phyloP scores from a whole-genome alignment of 2,113 vertebrate genomes.

The Callithrix jacchus region DNA sequence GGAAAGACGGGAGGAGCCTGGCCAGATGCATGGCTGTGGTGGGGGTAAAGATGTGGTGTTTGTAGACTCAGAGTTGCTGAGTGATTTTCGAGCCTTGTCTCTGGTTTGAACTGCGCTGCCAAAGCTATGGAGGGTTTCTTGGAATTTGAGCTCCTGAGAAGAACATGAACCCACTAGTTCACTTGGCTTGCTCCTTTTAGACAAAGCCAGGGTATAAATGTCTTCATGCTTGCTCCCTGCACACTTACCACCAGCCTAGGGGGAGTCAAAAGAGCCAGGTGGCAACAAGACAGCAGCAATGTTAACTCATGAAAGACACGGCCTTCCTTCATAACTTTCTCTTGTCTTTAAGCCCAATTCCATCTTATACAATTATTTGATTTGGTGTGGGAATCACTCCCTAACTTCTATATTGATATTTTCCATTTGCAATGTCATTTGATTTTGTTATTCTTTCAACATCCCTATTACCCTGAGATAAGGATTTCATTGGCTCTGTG shows the following conservation, averaged over 20 bases:
- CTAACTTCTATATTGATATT: background rate
- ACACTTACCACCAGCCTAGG: background rate
- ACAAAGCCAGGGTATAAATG: background rate
- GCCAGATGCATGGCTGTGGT: background rate
- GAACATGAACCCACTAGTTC: background rate
- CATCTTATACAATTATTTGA: background rate
- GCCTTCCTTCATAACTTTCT: background rate
- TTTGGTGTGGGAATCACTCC: background rate
- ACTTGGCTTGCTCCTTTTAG: background rate
- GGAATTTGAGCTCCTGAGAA: background rate
- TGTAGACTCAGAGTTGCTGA: background rate
- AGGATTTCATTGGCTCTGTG: background rate
- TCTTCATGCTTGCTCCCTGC: background rate
- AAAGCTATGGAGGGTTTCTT: background rate
- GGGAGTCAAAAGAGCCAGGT: background rate
- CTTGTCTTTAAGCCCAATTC: background rate
- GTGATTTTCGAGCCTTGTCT: background rate
- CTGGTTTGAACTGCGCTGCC: background rate
- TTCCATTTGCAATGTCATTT: background rate
- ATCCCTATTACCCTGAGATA: accelerated
- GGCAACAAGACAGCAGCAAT: background rate
- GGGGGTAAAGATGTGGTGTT: background rate
- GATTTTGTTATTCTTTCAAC: background rate
- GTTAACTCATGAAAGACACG: background rate
- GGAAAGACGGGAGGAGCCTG: background rate